phyloP scores from a whole-genome alignment of 2,888 invertebrate genomes.

The Leptopilina myrica region DNA sequence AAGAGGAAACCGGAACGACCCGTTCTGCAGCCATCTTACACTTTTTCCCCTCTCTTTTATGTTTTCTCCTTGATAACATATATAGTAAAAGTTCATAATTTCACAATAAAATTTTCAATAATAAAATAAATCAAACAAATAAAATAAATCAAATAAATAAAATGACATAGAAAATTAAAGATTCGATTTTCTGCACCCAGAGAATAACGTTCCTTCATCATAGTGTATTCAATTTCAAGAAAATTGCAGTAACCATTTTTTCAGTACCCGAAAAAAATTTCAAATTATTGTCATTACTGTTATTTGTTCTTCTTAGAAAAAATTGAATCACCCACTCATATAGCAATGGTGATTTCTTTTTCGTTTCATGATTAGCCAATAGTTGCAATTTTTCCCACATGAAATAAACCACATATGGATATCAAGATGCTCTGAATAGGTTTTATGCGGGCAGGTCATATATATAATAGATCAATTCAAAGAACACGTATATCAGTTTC shows the following conservation, averaged over 20 bases:
- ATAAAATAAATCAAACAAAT: background rate
- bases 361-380: constrained; percentile 2
- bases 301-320: background rate
- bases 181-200: background rate
- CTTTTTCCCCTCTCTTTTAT: constrained; percentile 42
- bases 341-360: background rate
- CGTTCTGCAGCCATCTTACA: constrained; percentile 52
- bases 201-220: no score
- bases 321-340: background rate
- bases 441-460: constrained; percentile 21
- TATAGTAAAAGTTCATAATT: constrained; percentile 25
- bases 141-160: no score
- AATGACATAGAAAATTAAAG: background rate
- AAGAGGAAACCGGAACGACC: constrained; percentile 62
- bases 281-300: no score
- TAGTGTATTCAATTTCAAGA: no score
- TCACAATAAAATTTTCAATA: background rate
- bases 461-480: constrained; percentile 32
- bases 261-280: no score
- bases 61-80: constrained; percentile 19
- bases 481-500: background rate
- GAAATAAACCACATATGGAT: constrained; percentile 19
- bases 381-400: constrained; percentile 18
- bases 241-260: no score
- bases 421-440: constrained; percentile 38